Conservation (phyloP, 2,888 invertebrate species). For the Drosophila dives region DNA sequence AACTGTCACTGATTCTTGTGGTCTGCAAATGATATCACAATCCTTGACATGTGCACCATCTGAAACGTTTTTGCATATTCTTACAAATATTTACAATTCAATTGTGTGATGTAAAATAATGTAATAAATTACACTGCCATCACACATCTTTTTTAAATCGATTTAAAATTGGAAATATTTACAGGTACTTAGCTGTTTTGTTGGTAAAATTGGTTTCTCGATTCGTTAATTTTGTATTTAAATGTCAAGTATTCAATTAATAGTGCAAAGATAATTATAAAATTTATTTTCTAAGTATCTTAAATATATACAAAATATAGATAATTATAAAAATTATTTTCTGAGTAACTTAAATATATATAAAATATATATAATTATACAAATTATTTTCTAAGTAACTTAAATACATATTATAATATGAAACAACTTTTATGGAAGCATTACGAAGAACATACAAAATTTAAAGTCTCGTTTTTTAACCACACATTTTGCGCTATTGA, state of each 20-base stretch:
- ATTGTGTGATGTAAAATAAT: background rate
- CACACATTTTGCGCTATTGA: slow-evolving; percentile 48
- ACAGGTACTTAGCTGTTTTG: background rate
- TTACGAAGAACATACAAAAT: slow-evolving; percentile 14
- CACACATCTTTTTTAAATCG: background rate
- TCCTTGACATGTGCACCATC: slow-evolving; percentile 12
- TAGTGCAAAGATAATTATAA: background rate
- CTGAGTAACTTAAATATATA: too few relatives aligned
- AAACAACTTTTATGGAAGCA: background rate
- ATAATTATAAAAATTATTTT: too few relatives aligned
- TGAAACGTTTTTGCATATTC: background rate
- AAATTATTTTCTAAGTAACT: background rate
- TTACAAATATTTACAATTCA: background rate
- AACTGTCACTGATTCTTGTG: background rate
- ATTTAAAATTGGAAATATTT: background rate
- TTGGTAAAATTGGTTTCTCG: background rate
- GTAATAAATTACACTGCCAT: background rate
- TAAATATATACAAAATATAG: too few relatives aligned
- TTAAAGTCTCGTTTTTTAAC: slow-evolving; percentile 8
- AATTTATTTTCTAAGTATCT: background rate
- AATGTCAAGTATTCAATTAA: background rate
- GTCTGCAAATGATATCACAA: slow-evolving; percentile 9
- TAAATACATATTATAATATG: background rate
- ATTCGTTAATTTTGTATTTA: background rate
- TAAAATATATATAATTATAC: too few relatives aligned